These are phyloP conservation scores for Sycobia sp. DNA, from an alignment of 1,140 invertebrate species.

Conservation along the genomic window DNA sequence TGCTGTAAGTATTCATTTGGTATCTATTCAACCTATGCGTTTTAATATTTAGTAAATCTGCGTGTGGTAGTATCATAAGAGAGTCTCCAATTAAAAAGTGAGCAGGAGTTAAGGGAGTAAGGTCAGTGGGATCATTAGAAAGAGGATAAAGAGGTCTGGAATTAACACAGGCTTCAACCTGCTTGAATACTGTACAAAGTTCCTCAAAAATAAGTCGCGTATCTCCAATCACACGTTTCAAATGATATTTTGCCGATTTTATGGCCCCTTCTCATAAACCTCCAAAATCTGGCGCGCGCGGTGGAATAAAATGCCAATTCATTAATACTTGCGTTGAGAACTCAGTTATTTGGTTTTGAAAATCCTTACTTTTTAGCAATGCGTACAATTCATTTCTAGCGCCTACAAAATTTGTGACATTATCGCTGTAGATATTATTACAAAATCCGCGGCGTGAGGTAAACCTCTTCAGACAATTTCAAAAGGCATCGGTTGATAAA, in stretches of 20 bases:
- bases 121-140: not conserved
- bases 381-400: slow-evolving; percentile 9
- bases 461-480: too few relatives aligned
- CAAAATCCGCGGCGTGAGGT: too few relatives aligned
- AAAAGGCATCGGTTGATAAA: too few relatives aligned
- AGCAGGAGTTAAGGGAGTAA: too few relatives aligned
- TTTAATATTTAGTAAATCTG: too few relatives aligned
- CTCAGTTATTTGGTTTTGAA: not conserved
- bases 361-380: not conserved
- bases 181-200: not conserved
- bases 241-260: not conserved
- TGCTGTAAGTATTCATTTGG: too few relatives aligned
- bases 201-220: not conserved
- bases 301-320: not conserved
- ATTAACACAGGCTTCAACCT: not conserved
- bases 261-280: not conserved
- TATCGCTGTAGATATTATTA: not conserved
- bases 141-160: not conserved
- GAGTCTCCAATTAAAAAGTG: too few relatives aligned
- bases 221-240: not conserved
- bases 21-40: too few relatives aligned
- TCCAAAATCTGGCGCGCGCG: not conserved
- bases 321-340: not conserved
- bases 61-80: too few relatives aligned
- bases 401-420: slow-evolving; percentile 22